Base-by-base conservation (phyloP, 2,888 invertebrate genomes). In the Dascillus cervinus region DNA sequence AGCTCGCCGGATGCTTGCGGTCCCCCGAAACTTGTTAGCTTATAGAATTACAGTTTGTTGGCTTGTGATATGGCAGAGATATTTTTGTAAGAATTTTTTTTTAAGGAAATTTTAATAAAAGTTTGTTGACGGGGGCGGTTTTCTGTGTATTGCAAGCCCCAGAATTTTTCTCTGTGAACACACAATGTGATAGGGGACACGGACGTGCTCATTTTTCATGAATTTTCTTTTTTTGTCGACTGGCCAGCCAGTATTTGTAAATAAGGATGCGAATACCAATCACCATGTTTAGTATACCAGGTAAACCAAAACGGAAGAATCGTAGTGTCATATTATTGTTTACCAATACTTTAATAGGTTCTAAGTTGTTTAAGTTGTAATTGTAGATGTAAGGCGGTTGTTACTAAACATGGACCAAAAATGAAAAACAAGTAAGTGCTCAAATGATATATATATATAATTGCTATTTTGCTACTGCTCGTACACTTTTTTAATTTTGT, bases 11-110 rank as follows among this genome's bases (percentile, higher is more conserved):
- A 84, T 54, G 74, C 77, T 31, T 80, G 79, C 60, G 72, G 72
- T 58, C 76, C 80, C 29, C 77, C 79, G 13, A 86, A 83, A 64
- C 74, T 89, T 57, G 86, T 88, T 64, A 84, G 86, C 56, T 85
- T 88, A 74, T 87, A 83, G 39, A 32, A 39, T 17, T 8, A 17
- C 5, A 6, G 4, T 17, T 17, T 6, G 5, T 4, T 17, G 8
- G 17, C 17, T 17, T 17, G 17, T 17, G 17, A 8, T 6, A n/a
- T n/a, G n/a, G n/a, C n/a, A n/a, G n/a, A n/a, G n/a, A n/a, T n/a
- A n/a, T n/a, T n/a, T n/a, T n/a, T n/a, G n/a, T n/a, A n/a, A n/a
- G n/a, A n/a, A n/a, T n/a, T n/a, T n/a, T n/a, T n/a, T n/a, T n/a
- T n/a, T n/a, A n/a, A n/a, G n/a, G n/a, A n/a, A n/a, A n/a, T n/a